These are phyloP conservation scores for Colletes latitarsis DNA, from an alignment of 1,140 invertebrate genomes.

Conservation along the genomic window DNA sequence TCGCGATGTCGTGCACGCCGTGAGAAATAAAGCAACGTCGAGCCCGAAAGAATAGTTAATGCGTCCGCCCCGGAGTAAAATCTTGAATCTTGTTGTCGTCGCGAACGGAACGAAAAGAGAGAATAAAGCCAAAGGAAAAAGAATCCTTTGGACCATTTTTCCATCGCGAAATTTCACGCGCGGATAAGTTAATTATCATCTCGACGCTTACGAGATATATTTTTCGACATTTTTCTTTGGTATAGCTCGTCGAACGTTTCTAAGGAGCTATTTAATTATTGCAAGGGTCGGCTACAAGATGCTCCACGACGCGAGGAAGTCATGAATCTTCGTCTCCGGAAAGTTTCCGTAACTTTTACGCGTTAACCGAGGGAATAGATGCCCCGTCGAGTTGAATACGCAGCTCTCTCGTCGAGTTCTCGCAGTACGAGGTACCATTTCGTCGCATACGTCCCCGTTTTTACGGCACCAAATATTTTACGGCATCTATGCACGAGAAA, in stretches of 20 bases:
- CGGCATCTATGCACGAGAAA: constrained; percentile 1
- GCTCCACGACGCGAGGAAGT: too few species aligned
- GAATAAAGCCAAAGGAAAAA: not conserved
- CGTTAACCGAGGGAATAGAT: too few species aligned
- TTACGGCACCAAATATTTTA: not conserved
- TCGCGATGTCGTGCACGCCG: not conserved
- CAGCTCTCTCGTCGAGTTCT: not conserved
- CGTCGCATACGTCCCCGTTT: not conserved
- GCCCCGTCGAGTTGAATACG: too few species aligned
- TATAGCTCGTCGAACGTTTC: too few species aligned
- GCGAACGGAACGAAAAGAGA: not conserved
- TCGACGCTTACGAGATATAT: too few species aligned
- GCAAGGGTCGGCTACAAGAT: too few species aligned
- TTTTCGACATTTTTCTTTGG: too few species aligned
- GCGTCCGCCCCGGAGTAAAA: not conserved
- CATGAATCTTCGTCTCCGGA: too few species aligned
- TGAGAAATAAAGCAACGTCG: not conserved
- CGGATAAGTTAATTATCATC: not conserved
- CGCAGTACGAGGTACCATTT: not conserved
- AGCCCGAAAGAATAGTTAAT: constrained; percentile 20
- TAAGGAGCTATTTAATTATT: too few species aligned
- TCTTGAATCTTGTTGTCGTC: not conserved
- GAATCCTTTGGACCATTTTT: not conserved
- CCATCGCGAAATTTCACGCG: not conserved
- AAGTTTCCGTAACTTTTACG: too few species aligned